A percentile compares a stretch with the other conserved stretches of the same genome.
Conservation (phyloP, 53 echinoderm and acorn worm genomes). For the Holothuria leucospilota region DNA sequence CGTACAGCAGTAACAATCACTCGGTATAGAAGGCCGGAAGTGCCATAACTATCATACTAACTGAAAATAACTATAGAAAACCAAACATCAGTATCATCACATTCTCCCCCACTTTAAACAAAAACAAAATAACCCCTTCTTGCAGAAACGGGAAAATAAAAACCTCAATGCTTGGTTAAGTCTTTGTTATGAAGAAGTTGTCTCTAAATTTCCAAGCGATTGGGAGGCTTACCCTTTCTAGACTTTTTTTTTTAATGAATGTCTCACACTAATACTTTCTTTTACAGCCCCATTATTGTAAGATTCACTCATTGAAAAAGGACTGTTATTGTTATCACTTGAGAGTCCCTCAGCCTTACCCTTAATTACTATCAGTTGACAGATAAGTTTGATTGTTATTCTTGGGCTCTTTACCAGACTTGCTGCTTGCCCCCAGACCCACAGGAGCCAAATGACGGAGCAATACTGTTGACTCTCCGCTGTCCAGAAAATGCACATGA, state of each 20-base stretch:
- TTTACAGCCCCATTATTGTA: too few species aligned
- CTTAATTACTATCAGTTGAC: too few species aligned
- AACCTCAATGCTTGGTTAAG: neutral
- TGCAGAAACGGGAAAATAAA: too few species aligned
- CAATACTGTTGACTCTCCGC: constrained; percentile 44
- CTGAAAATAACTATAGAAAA: too few species aligned
- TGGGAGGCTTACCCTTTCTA: constrained; percentile 7
- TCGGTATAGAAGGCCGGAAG: too few species aligned
- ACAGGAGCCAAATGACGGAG: constrained; percentile 48
- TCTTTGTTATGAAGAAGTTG: neutral
- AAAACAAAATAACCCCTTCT: too few species aligned
- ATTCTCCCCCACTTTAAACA: too few species aligned
- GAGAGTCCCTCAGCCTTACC: neutral
- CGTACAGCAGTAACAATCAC: too few species aligned
- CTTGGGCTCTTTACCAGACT: neutral
- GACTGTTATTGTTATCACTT: neutral
- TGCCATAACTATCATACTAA: too few species aligned
- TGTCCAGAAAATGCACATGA: constrained; percentile 45
- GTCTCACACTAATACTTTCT: neutral
- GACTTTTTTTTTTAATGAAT: too few species aligned
- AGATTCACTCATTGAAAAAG: too few species aligned
- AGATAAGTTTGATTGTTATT: neutral
- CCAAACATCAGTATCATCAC: too few species aligned
- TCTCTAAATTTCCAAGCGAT: neutral
- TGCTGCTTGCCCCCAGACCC: neutral